Evolutionary conservation across 2,113 vertebrate genomes (phyloP).

Genomic region (Psittacus erithacus): DNA sequence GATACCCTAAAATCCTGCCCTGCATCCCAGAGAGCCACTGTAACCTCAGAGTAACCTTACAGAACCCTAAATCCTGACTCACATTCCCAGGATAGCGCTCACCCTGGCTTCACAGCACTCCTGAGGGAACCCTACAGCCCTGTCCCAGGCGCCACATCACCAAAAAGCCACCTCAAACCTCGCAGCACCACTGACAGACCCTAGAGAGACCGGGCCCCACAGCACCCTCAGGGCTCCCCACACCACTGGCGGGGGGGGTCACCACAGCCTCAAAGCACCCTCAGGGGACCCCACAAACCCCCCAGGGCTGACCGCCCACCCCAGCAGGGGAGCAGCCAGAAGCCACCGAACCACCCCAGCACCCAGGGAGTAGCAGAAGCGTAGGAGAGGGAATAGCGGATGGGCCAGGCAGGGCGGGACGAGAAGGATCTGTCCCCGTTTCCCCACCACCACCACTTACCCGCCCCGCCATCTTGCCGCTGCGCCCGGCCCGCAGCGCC

Average conservation of each 20-base stretch:
- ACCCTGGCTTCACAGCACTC: neutral
- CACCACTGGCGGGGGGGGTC: neutral
- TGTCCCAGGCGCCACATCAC: neutral
- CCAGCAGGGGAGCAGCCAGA: neutral
- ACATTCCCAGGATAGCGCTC: neutral
- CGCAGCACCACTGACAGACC: neutral
- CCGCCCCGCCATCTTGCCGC: slow-evolving; percentile 62
- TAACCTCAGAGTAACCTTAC: neutral
- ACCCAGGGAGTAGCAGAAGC: neutral
- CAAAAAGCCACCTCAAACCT: neutral
- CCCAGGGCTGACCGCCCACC: neutral
- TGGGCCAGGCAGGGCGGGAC: neutral
- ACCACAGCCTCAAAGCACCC: neutral
- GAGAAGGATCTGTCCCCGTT: neutral
- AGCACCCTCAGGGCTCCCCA: too few species aligned
- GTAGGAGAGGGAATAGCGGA: neutral
- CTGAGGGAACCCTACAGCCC: neutral
- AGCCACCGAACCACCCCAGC: neutral
- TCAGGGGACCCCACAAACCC: too few species aligned
- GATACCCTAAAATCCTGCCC: neutral
- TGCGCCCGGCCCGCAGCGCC: neutral
- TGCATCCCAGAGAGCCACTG: neutral
- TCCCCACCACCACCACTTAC: neutral
- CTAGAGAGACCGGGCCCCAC: neutral
- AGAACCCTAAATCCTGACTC: neutral